Conservation (phyloP, 2,797 vertebrate genomes). For the Poecilia picta region DNA sequence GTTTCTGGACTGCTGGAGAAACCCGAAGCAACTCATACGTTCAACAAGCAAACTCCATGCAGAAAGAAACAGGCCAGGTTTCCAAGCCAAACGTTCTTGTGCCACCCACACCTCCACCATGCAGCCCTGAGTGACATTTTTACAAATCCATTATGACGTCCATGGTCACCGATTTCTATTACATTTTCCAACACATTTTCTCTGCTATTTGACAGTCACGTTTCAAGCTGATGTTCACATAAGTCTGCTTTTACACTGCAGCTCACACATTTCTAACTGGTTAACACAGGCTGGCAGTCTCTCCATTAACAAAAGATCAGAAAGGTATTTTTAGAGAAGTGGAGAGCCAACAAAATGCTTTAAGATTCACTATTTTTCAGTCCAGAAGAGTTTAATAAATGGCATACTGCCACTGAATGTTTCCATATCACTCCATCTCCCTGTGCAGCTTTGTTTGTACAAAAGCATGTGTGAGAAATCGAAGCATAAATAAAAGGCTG, state of each 20-base stretch:
- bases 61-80: neutral
- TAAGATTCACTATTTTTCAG: neutral
- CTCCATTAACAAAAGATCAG: neutral
- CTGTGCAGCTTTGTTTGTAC: constrained; percentile 25
- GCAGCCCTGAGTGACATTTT: neutral
- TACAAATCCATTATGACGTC: neutral
- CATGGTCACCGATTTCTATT: neutral
- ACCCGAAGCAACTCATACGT: neutral
- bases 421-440: constrained; percentile 32
- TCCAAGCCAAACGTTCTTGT: neutral
- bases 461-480: neutral
- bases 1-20: neutral
- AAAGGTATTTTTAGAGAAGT: neutral
- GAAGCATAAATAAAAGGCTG: constrained; percentile 3
- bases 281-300: neutral
- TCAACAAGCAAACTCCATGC: neutral
- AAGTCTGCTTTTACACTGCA: neutral
- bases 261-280: neutral
- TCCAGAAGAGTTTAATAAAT: neutral
- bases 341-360: neutral
- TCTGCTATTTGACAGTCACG: neutral
- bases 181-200: neutral
- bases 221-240: neutral
- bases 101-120: neutral
- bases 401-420: neutral